Evolutionary conservation across 2,888 invertebrate species (phyloP).

Genomic region (Xanthorhoe spadicearia): DNA sequence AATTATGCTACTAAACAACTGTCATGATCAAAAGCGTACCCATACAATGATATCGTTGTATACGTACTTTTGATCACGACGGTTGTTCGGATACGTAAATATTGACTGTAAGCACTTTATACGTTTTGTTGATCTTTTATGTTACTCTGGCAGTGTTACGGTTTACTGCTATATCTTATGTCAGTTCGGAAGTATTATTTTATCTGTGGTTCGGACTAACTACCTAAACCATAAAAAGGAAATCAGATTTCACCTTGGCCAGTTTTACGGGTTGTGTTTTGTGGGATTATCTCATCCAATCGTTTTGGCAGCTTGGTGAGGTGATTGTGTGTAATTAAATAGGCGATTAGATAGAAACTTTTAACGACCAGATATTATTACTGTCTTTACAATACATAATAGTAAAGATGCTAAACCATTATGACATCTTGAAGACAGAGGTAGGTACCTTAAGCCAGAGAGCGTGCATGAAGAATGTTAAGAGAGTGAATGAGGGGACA

Average conservation of each 20-base stretch:
- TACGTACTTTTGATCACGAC: neutral
- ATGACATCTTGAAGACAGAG: no score
- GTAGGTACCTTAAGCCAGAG: no score
- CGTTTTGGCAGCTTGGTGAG: neutral
- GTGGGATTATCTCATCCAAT: slow-evolving; percentile 18
- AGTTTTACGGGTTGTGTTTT: slow-evolving; percentile 35
- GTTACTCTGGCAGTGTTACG: slow-evolving; percentile 31
- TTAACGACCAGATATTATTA: no score
- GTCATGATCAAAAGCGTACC: no score
- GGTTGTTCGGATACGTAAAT: slow-evolving; percentile 1
- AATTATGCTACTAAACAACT: no score
- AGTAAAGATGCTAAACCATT: no score
- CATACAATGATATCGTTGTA: slow-evolving; percentile 1
- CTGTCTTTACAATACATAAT: no score
- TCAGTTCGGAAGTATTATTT: no score
- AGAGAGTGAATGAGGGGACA: no score
- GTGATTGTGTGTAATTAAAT: neutral
- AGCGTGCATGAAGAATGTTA: no score
- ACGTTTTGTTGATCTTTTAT: slow-evolving; percentile 38
- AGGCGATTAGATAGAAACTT: neutral
- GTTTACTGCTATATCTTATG: slow-evolving; percentile 36
- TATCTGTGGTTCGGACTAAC: no score
- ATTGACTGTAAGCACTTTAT: slow-evolving; percentile 9
- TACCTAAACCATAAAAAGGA: slow-evolving; percentile 34
- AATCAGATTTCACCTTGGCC: slow-evolving; percentile 37